Conservation (phyloP, 2,113 vertebrate species). For the Grammomys surdaster region DNA sequence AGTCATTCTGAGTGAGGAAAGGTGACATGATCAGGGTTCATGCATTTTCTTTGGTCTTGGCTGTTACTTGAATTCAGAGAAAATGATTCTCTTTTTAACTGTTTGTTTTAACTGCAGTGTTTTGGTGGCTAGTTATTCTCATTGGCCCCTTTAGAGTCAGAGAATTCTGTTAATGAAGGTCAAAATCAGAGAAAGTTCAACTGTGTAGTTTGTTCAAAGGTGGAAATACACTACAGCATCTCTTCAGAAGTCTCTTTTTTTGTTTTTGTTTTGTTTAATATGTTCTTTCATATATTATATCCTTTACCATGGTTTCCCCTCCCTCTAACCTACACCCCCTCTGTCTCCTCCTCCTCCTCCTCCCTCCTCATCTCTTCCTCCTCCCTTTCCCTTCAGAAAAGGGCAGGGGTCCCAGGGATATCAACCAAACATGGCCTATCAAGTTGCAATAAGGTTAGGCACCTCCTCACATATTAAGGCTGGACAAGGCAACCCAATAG, state of each 20-base stretch:
- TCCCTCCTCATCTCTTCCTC: no score
- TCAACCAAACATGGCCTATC: no score
- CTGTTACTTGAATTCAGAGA: not conserved
- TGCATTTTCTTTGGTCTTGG: conserved; percentile 24
- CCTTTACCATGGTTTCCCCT: no score
- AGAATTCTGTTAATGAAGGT: not conserved
- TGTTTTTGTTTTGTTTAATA: no score
- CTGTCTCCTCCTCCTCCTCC: no score
- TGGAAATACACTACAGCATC: conserved; percentile 22
- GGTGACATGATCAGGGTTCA: not conserved
- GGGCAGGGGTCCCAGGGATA: no score
- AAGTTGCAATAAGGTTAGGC: no score
- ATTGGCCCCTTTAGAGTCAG: not conserved
- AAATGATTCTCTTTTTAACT: not conserved
- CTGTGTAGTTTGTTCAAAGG: conserved; percentile 44
- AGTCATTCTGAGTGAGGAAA: not conserved
- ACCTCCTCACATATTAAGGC: no score
- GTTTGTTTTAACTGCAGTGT: not conserved
- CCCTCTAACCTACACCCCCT: no score
- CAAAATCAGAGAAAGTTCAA: conserved; percentile 56
- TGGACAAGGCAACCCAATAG: no score
- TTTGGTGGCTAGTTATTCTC: conserved; percentile 11
- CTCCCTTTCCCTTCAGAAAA: no score
- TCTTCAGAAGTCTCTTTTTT: not conserved
- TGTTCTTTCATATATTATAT: no score